phyloP scores from a whole-genome alignment of 2,888 invertebrate genomes.

The Meiosimyza decipiens region DNA sequence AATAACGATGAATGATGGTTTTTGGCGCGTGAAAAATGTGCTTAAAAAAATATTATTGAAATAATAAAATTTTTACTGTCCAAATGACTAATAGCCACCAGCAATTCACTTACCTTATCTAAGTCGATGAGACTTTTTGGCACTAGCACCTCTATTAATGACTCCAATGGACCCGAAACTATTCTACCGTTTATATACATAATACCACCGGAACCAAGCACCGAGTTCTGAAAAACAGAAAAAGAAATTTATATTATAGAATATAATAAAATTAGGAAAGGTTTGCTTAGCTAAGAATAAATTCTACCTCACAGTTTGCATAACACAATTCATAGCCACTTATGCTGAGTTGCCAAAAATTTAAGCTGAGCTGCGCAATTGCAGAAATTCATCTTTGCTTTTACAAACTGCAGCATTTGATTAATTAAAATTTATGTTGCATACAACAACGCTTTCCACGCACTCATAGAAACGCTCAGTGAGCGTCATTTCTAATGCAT shows the following conservation, averaged over 20 bases:
- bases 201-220: conserved; percentile 64
- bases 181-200: conserved; percentile 66
- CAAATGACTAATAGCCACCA: no score
- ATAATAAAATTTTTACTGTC: not conserved
- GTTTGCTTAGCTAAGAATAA: not conserved
- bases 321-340: not conserved
- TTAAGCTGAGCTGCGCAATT: no score
- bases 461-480: conserved; percentile 9
- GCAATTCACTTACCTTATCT: conserved; percentile 59
- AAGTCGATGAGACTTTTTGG: conserved; percentile 62
- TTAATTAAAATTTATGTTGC: conserved; percentile 18
- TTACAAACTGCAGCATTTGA: conserved; percentile 5
- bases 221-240: conserved; percentile 57
- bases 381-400: not conserved
- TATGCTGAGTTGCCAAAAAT: no score
- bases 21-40: no score
- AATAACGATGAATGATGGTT: no score
- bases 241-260: not conserved
- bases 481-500: not conserved
- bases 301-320: not conserved
- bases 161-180: conserved; percentile 66
- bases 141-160: conserved; percentile 62
- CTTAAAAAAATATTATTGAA: no score
- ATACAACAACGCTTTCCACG: not conserved
- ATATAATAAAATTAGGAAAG: not conserved